Base-by-base conservation (phyloP, 2,888 invertebrate genomes). In the Dione juno region DNA sequence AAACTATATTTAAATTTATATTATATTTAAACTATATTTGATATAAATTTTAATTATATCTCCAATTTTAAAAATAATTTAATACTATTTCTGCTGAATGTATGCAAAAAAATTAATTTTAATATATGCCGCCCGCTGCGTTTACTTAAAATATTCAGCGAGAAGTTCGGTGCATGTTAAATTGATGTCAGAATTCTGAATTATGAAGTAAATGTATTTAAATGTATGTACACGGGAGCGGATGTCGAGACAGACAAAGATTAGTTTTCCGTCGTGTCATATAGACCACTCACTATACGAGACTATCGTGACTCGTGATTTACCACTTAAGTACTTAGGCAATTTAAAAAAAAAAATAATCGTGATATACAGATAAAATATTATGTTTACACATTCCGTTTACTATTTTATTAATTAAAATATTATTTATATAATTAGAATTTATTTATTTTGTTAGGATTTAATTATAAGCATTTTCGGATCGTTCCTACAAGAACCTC, bases 141-240 rank as follows among this genome's bases (percentile, higher is more conserved):
- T 57, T 57, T 16, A 40, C 57, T 57, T 57, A 40, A 57, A 57
- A 57, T 57, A 57, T 57, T 16, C 37, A 57, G 57, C n/a, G 57
- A 40, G 37, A 57, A 57, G 37, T 66, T 37, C 43, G 11, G 14
- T 13, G 43, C 43, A 48, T 35, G 45, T 54, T 54, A 54, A 37
- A 54, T 54, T 54, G 37, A 54, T 37, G 54, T 37, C 54, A 54
- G 37, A 54, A 57, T 37, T 40, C 37, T 57, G 37, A 40, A 57
- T 57, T 57, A 57, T 57, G 57, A 57, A 40, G 37, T 40, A 7
- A 57, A 57, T 54, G 37, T 54, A 54, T 57, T 57, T 40, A 57
- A 57, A 57, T 57, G 13, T 57, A 40, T 40, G 37, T 57, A 37
- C 7, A 40, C 37, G 7, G 35, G 16, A 16, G 57, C 37, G 37